phyloP scores from a whole-genome alignment of 2,888 invertebrate species.

The Isotomurus palustris region DNA sequence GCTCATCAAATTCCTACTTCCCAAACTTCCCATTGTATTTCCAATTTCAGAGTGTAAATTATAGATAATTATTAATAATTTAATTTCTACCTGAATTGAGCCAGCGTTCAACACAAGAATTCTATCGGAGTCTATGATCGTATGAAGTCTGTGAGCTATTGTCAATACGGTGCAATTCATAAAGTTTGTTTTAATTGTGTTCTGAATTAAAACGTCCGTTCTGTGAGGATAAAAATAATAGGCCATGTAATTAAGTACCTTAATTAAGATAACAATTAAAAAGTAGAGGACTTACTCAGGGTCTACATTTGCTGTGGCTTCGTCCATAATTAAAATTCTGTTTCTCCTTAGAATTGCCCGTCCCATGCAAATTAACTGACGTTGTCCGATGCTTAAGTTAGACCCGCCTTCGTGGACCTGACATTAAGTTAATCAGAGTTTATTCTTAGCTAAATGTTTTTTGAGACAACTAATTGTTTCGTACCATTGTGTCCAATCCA shows the following conservation, averaged over 20 bases:
- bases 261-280: no score
- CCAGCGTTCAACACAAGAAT: conserved; percentile 84
- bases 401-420: conserved; percentile 63
- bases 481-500: conserved; percentile 64
- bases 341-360: conserved; percentile 80
- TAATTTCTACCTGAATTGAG: conserved; percentile 54
- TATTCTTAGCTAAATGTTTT: no score
- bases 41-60: no score
- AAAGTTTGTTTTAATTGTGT: conserved; percentile 74
- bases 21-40: no score
- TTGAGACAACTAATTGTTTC: background rate
- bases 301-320: conserved; percentile 90
- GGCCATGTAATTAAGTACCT: background rate
- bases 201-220: conserved; percentile 79
- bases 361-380: conserved; percentile 83
- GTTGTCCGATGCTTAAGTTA: conserved; percentile 83
- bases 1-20: conserved; percentile 44
- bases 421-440: background rate
- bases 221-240: conserved; percentile 50
- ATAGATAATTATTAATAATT: no score
- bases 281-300: conserved; percentile 64
- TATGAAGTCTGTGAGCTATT: conserved; percentile 85
- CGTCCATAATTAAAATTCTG: conserved; percentile 79
- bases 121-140: conserved; percentile 87
- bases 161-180: conserved; percentile 79